phyloP scores from a whole-genome alignment of 1,140 invertebrate species.

The Cylas formicarius region DNA sequence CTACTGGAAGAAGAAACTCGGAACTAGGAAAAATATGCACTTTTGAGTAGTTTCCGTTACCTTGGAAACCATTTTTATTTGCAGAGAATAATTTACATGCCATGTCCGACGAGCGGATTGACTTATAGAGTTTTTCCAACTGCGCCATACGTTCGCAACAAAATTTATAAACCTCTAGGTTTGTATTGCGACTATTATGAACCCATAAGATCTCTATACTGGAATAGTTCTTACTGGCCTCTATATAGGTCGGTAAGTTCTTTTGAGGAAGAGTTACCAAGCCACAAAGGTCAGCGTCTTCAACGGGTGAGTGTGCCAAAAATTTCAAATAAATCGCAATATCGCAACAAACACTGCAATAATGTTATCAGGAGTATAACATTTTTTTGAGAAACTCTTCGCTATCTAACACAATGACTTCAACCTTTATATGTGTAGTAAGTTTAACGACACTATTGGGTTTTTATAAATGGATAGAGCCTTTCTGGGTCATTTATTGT shows the following conservation, averaged over 20 bases:
- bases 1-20: too few relatives aligned
- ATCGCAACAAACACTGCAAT: too few relatives aligned
- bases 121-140: slow-evolving; percentile 22
- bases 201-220: slow-evolving; percentile 22
- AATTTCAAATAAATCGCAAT: too few relatives aligned
- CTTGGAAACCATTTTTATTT: slow-evolving; percentile 15
- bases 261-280: slow-evolving; percentile 16
- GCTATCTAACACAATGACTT: too few relatives aligned
- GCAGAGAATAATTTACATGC: slow-evolving; percentile 31
- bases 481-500: too few relatives aligned
- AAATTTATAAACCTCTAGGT: slow-evolving; percentile 26
- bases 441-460: too few relatives aligned
- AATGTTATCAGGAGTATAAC: too few relatives aligned
- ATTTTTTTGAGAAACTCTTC: too few relatives aligned
- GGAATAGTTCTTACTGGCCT: slow-evolving; percentile 26
- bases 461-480: too few relatives aligned
- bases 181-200: slow-evolving; percentile 28
- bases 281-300: slow-evolving; percentile 9
- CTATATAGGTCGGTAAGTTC: slow-evolving; percentile 20
- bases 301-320: slow-evolving; percentile 29
- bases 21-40: too few relatives aligned
- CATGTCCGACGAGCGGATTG: slow-evolving; percentile 19
- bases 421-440: too few relatives aligned
- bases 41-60: too few relatives aligned
- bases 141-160: slow-evolving; percentile 18